phyloP scores from a whole-genome alignment of 2,797 vertebrate species.

The Loris lydekkerianus region DNA sequence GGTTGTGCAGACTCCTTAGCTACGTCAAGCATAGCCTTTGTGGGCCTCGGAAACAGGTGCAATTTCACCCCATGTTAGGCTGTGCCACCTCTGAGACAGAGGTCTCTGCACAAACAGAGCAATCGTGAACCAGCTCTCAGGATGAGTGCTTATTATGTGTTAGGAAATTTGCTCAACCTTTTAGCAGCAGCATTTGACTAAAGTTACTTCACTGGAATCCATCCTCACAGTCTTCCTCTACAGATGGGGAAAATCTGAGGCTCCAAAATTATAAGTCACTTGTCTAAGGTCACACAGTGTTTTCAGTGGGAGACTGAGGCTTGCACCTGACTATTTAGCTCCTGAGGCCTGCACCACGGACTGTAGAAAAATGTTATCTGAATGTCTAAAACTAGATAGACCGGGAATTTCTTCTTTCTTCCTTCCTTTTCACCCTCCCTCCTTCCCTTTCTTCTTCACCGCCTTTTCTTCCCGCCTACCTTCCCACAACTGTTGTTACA shows the following conservation, averaged over 20 bases:
- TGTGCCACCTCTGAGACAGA: not conserved
- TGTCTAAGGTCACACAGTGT: not conserved
- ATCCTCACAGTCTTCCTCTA: not conserved
- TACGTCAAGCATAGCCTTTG: not conserved
- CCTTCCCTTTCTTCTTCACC: not conserved
- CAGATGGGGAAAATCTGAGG: not conserved
- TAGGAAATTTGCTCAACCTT: not conserved
- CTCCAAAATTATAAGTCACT: not conserved
- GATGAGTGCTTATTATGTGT: not conserved
- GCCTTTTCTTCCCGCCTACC: not conserved
- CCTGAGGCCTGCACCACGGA: rapidly evolving
- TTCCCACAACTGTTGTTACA: not conserved
- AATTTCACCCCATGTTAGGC: too few species aligned
- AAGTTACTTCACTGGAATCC: not conserved
- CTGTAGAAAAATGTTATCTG: not conserved
- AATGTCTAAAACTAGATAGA: not conserved
- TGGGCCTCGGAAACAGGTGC: not conserved
- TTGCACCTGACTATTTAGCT: not conserved
- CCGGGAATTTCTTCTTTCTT: not conserved
- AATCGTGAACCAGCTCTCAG: not conserved
- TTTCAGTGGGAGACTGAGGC: not conserved
- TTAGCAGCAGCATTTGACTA: not conserved
- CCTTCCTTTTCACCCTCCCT: not conserved
- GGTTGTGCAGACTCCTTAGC: not conserved
- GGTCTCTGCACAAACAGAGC: not conserved